Evolutionary conservation across 2,113 vertebrate species (phyloP).

Genomic region (Notiomystis cincta): DNA sequence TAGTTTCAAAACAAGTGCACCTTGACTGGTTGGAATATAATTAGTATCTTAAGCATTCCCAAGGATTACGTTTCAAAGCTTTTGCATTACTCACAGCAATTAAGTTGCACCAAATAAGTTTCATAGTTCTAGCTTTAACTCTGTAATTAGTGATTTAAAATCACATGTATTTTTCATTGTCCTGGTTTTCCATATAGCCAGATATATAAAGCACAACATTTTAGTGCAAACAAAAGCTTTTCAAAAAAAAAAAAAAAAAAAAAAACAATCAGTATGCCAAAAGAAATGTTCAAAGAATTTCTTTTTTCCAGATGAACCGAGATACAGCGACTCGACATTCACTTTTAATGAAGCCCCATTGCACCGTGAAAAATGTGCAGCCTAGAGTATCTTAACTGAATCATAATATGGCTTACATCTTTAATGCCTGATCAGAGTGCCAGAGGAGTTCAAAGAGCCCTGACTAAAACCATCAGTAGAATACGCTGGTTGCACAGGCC

Average conservation of each 20-base stretch:
- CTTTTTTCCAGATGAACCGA: not conserved
- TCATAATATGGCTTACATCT: conserved; percentile 1
- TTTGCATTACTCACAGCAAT: conserved; percentile 61
- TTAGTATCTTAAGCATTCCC: conserved; percentile 42
- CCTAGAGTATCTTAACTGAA: not conserved
- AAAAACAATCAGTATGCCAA: not conserved
- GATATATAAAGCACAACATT: not conserved
- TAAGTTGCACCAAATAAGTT: conserved; percentile 48
- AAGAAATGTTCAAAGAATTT: rapidly evolving
- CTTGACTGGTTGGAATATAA: conserved; percentile 54
- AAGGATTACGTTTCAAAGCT: conserved; percentile 60
- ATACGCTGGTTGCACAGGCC: not conserved
- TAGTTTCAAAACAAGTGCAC: conserved; percentile 47
- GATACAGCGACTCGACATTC: not conserved
- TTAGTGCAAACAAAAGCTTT: conserved; percentile 1
- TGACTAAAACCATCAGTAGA: not conserved
- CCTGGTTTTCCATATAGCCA: not conserved
- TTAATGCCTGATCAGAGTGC: conserved; percentile 1
- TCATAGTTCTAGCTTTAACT: conserved; percentile 35
- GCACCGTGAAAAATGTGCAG: not conserved
- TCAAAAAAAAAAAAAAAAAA: not conserved
- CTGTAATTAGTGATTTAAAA: conserved; percentile 34
- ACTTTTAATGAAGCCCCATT: not conserved
- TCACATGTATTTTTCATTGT: conserved; percentile 3
- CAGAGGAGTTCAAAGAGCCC: not conserved